phyloP scores from a whole-genome alignment of 1,140 invertebrate genomes.

The Zaprionus africanus region DNA sequence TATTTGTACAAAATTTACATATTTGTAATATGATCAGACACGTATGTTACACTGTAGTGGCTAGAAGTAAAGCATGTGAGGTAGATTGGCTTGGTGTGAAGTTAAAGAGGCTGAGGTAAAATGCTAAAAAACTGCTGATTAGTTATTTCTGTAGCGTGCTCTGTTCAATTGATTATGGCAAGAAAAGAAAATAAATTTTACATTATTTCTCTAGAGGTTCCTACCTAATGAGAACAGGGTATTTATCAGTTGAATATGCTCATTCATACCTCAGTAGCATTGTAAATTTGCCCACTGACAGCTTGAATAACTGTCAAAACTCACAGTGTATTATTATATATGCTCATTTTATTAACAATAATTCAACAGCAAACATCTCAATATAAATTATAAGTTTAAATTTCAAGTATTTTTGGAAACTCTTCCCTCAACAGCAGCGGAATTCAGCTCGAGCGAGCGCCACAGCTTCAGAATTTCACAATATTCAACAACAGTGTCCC shows the following conservation, averaged over 20 bases:
- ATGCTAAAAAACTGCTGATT: too few species aligned
- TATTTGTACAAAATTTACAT: constrained; percentile 6
- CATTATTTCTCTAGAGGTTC: neutral
- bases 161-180: neutral
- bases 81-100: neutral
- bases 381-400: too few species aligned
- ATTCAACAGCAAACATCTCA: neutral
- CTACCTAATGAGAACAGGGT: neutral
- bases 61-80: neutral
- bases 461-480: neutral
- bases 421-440: neutral
- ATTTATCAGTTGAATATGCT: neutral
- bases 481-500: neutral
- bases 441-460: neutral
- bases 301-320: neutral
- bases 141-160: too few species aligned
- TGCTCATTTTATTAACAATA: neutral
- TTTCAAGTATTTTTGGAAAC: neutral
- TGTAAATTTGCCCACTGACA: neutral
- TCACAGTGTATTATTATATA: neutral
- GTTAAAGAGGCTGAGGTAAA: too few species aligned
- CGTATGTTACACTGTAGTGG: neutral
- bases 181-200: neutral
- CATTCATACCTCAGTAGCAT: too few species aligned
- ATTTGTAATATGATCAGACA: neutral